Evolutionary conservation across 2,113 vertebrate genomes (phyloP).

Genomic region (Muscicapa adusta): DNA sequence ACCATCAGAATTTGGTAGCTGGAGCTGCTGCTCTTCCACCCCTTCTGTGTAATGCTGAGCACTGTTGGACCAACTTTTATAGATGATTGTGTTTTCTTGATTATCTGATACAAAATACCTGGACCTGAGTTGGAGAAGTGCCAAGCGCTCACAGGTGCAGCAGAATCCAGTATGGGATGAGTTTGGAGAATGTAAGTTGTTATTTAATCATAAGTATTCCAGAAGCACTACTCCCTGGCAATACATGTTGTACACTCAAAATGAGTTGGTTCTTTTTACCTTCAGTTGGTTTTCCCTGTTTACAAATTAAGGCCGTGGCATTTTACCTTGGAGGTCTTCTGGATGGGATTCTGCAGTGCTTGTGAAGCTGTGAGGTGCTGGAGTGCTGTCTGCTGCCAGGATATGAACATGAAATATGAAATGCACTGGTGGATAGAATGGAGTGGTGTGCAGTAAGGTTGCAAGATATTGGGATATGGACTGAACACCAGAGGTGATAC

Average conservation of each 20-base stretch:
- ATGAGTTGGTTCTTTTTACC: background rate
- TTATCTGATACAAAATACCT: rapidly evolving
- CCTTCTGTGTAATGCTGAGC: background rate
- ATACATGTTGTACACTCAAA: rapidly evolving
- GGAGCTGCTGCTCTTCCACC: background rate
- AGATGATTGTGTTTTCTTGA: background rate
- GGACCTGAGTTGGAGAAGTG: background rate
- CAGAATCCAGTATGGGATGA: background rate
- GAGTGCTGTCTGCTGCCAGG: background rate
- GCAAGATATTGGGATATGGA: rapidly evolving
- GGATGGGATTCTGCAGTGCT: background rate
- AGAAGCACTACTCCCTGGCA: rapidly evolving
- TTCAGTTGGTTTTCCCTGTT: background rate
- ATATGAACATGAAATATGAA: background rate
- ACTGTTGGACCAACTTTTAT: background rate
- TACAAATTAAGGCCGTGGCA: background rate
- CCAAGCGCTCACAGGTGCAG: background rate
- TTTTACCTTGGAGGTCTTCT: background rate
- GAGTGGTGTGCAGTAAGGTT: background rate
- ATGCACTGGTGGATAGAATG: background rate
- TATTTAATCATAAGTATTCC: background rate
- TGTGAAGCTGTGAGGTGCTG: background rate
- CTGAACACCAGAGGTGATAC: background rate
- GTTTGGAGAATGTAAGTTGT: background rate
- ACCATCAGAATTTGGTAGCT: background rate